Percentiles rank a stretch among this genome's conserved stretches.
Evolutionary conservation across 1,140 invertebrate species (phyloP).

Genomic region (Trissolcus basalis): DNA sequence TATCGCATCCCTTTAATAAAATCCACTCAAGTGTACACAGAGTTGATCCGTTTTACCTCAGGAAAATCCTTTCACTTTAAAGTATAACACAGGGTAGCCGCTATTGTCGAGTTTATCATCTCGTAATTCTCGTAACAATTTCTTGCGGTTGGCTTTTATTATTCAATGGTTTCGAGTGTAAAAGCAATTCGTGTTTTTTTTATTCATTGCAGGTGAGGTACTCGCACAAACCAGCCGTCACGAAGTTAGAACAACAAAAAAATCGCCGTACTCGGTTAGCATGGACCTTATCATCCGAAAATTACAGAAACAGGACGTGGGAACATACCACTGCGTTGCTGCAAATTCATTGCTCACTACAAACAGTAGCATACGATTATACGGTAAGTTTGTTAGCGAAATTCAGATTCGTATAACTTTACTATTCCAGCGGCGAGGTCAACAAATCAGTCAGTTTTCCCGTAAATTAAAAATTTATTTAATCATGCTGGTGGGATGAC

Average conservation of each 20-base stretch:
- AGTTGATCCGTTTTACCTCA: conserved; percentile 31
- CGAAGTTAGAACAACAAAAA: conserved; percentile 83
- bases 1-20: conserved; percentile 47
- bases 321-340: conserved; percentile 91
- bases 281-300: conserved; percentile 89
- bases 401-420: conserved; percentile 27
- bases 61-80: conserved; percentile 38
- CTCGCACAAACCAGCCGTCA: conserved; percentile 88
- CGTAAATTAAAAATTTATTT: too few species aligned
- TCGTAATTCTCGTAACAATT: conserved; percentile 36
- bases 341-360: conserved; percentile 94
- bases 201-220: conserved; percentile 82
- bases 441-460: too few species aligned
- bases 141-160: not conserved
- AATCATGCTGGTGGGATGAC: too few species aligned
- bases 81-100: conserved; percentile 22
- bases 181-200: conserved; percentile 25
- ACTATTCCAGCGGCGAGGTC: too few species aligned
- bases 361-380: conserved; percentile 90
- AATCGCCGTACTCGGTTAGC: conserved; percentile 87
- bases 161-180: conserved; percentile 12
- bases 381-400: conserved; percentile 81
- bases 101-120: conserved; percentile 42
- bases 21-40: conserved; percentile 34
- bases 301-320: conserved; percentile 87